Evolutionary conservation across 2,797 vertebrate genomes (phyloP).

Genomic region (Scyliorhinus canicula): DNA sequence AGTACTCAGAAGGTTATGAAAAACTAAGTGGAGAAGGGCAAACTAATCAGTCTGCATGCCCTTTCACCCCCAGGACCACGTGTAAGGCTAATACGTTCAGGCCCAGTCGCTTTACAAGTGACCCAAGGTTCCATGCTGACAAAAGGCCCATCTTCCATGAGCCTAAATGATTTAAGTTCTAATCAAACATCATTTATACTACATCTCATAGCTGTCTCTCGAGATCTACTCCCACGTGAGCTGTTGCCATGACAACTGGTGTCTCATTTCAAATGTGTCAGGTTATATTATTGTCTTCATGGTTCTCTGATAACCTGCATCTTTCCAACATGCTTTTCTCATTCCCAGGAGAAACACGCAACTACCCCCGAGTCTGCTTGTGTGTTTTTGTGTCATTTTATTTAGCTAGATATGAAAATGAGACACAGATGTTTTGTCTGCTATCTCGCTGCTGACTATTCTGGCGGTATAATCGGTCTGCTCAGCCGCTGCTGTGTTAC

Average conservation of each 20-base stretch:
- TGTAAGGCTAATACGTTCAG: slow-evolving; percentile 42
- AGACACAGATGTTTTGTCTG: slow-evolving; percentile 48
- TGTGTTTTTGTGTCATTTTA: slow-evolving; percentile 43
- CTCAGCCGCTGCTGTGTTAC: slow-evolving; percentile 35
- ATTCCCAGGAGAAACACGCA: slow-evolving; percentile 54
- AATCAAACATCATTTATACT: slow-evolving; percentile 97
- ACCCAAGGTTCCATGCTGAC: slow-evolving; percentile 59
- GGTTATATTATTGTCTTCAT: slow-evolving; percentile 99
- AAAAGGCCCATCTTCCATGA: slow-evolving; percentile 76
- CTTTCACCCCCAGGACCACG: slow-evolving; percentile 34
- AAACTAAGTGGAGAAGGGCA: slow-evolving; percentile 39
- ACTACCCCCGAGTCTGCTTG: slow-evolving; percentile 42
- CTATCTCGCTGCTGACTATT: slow-evolving; percentile 36
- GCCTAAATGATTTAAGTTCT: slow-evolving; percentile 92
- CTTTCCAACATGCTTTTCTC: slow-evolving; percentile 52
- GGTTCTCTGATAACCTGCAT: slow-evolving; percentile 82
- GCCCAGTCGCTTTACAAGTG: slow-evolving; percentile 47
- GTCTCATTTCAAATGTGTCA: slow-evolving; percentile 99
- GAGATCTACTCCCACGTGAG: slow-evolving; percentile 82
- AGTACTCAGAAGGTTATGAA: slow-evolving; percentile 37
- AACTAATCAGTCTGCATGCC: slow-evolving; percentile 38
- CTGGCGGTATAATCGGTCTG: slow-evolving; percentile 37
- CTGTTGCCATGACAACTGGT: slow-evolving; percentile 91
- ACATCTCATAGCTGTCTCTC: slow-evolving; percentile 76
- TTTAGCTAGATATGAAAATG: slow-evolving; percentile 48